A percentile compares a stretch with the other conserved stretches of the same genome.
phyloP scores from a whole-genome alignment of 2,113 vertebrate genomes.

The Pelobates fuscus region DNA sequence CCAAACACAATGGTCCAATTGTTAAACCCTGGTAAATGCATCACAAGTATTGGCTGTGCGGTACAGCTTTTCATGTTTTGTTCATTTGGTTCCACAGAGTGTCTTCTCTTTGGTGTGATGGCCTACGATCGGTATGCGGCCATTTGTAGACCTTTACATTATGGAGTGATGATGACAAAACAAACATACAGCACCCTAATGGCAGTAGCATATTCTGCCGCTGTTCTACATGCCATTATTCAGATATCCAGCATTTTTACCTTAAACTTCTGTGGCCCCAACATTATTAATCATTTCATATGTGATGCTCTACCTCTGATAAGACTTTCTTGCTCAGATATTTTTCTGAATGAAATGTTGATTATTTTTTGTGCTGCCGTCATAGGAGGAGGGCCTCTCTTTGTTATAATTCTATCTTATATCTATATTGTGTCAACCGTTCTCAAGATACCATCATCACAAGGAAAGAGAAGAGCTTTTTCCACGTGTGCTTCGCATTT shows the following conservation, averaged over 20 bases:
- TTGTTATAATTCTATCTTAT: constrained; percentile 41
- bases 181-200: constrained; percentile 1
- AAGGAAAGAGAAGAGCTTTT: constrained; percentile 46
- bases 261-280: constrained; percentile 15
- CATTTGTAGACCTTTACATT: constrained; percentile 31
- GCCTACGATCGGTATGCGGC: constrained; percentile 35
- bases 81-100: constrained; percentile 39
- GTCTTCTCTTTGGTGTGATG: constrained; percentile 39
- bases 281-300: constrained; percentile 33
- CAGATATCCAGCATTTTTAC: constrained; percentile 33
- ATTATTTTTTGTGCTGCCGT: constrained; percentile 28
- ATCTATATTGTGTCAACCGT: constrained; percentile 36
- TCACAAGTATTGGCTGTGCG: constrained; percentile 19
- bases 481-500: constrained; percentile 50
- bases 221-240: constrained; percentile 15
- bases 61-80: constrained; percentile 33
- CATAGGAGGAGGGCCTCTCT: constrained; percentile 34
- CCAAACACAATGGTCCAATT: constrained; percentile 34
- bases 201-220: constrained; percentile 1
- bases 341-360: constrained; percentile 16
- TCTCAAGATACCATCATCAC: constrained; percentile 40
- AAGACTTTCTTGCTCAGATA: constrained; percentile 33
- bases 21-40: neutral
- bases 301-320: constrained; percentile 36
- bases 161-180: constrained; percentile 25